Evolutionary conservation across 2,113 vertebrate species (phyloP).

Genomic region (Lepidothrix coronata): DNA sequence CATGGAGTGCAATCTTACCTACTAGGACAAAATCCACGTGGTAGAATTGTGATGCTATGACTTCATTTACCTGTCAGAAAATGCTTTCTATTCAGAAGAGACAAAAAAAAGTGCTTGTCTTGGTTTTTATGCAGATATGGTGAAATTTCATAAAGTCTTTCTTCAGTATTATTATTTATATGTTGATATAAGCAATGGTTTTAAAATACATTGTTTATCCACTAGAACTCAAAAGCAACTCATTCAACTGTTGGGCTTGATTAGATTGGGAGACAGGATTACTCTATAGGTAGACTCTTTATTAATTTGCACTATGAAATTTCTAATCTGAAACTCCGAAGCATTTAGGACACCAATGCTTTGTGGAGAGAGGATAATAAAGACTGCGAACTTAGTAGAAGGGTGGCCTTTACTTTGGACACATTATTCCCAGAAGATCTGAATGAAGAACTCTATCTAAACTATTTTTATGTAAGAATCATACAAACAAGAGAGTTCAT

Average conservation of each 20-base stretch:
- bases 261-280: constrained; percentile 27
- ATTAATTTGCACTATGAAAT: constrained; percentile 56
- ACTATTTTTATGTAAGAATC: constrained; percentile 36
- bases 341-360: constrained; percentile 58
- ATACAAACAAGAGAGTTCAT: constrained; percentile 36
- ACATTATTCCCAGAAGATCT: constrained; percentile 26
- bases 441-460: constrained; percentile 34
- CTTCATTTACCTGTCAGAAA: neutral
- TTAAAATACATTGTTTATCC: constrained; percentile 28
- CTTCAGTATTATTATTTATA: constrained; percentile 35
- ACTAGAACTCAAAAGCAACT: constrained; percentile 42
- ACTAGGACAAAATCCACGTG: neutral
- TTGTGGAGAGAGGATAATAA: constrained; percentile 46
- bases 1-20: accelerated
- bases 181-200: neutral
- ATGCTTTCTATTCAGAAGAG: neutral
- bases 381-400: constrained; percentile 49
- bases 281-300: constrained; percentile 53
- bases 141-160: constrained; percentile 17
- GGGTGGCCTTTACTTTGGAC: constrained; percentile 44
- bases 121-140: neutral
- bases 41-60: neutral
- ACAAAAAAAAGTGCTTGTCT: neutral
- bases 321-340: constrained; percentile 60
- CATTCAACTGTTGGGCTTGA: constrained; percentile 12